Percentiles rank a stretch among this genome's conserved stretches.
phyloP scores from a whole-genome alignment of 2,888 invertebrate genomes.

The Synergus japonicus region DNA sequence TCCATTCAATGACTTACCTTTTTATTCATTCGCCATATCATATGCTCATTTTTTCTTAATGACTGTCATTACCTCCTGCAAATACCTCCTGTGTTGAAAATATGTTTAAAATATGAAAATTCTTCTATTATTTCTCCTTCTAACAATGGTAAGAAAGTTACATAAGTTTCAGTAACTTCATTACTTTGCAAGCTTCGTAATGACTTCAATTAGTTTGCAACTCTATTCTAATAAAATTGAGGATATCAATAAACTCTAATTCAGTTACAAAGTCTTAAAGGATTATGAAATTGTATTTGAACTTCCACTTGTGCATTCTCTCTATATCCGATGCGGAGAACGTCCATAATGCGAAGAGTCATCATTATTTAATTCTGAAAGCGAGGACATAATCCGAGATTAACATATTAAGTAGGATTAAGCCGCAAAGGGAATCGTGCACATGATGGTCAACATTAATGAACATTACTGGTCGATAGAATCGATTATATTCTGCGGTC shows the following conservation, averaged over 20 bases:
- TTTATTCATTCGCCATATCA: not conserved
- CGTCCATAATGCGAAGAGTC: slow-evolving; percentile 14
- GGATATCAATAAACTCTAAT: not conserved
- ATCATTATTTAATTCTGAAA: slow-evolving; percentile 28
- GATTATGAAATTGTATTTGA: not conserved
- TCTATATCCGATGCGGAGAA: not conserved
- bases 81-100: not conserved
- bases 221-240: not conserved
- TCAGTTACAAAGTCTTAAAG: not conserved
- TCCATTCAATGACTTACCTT: not conserved
- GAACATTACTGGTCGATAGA: not conserved
- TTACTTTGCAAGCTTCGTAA: not conserved
- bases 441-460: not conserved
- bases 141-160: too few species aligned
- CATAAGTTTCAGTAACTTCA: not conserved
- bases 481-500: not conserved
- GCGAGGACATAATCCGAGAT: slow-evolving; percentile 21
- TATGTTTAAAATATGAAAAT: too few species aligned
- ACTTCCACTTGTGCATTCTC: slow-evolving; percentile 11
- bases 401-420: slow-evolving; percentile 12
- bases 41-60: not conserved
- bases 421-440: not conserved
- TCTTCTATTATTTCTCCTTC: too few species aligned
- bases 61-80: not conserved
- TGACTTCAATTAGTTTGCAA: not conserved